Base-by-base conservation (phyloP, 2,797 vertebrate genomes). In the Dromococcyx pavoninus region DNA sequence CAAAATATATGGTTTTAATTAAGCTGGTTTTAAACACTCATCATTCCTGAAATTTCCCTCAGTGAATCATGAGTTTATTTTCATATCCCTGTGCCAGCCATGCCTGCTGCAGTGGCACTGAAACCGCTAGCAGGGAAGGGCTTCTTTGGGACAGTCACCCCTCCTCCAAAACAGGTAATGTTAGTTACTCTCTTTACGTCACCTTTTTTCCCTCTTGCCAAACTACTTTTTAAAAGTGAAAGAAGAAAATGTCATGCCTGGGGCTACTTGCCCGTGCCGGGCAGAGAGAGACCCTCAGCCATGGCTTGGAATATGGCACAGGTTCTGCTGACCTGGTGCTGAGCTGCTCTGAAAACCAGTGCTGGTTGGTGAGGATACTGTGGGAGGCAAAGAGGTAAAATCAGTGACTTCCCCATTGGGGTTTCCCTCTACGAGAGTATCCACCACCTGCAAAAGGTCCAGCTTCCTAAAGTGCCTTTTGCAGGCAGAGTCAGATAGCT, bases 121-220 rank as follows among this genome's bases (percentile, higher is more conserved):
- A 35, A 62, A 19, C 46, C 71, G 46, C 33, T 44, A 11, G 41
- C 25, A 46, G n/a, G 43, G 58, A 65, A 72, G 5, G 27, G 70
- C 43, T 46, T 48, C 0, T 1, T 0, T 1, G 24, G 37, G 17
- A 66, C 0, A 0, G 22, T 37, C 58, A 51, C 60, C 2, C 50
- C 13, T 75, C 57, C 67, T 71, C 74, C 11, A 51, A 46, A 88
- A 44, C 30, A 62, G 66, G 54, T 22, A 6, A n/a, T 37, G 48
- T 65, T 15, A 9, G 5, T 50, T 71, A 41, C 32, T 11, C 5
- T 28, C 27, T 81, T 54, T 14, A 35, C 2, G 3, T 5, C 16
- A 30, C 10, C 3, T 15, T 61, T 75, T 62, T n/a, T 33, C 24
- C 32, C 10, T 33, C 13, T 37, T 62, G 15, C n/a, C 10, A 3